phyloP scores from a whole-genome alignment of 2,113 vertebrate genomes.

The Prunella fulvescens region DNA sequence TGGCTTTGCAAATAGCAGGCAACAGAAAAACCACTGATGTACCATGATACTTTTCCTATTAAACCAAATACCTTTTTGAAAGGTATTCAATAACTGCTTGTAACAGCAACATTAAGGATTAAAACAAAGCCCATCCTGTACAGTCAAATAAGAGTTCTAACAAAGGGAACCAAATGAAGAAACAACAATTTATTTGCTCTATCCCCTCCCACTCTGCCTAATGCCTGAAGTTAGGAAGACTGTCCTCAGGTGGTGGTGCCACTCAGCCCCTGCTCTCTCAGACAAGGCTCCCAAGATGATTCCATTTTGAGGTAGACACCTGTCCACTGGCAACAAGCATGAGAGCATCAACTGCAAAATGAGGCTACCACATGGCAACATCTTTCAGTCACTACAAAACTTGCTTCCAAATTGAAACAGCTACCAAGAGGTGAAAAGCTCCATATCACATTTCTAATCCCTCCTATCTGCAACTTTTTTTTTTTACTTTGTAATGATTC shows the following conservation, averaged over 20 bases:
- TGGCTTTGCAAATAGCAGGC: background rate
- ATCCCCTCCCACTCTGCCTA: background rate
- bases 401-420: slow-evolving; percentile 16
- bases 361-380: background rate
- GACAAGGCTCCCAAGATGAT: background rate
- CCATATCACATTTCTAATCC: background rate
- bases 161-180: background rate
- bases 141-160: background rate
- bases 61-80: background rate
- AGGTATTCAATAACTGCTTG: background rate
- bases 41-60: background rate
- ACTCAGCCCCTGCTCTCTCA: background rate
- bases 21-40: background rate
- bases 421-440: slow-evolving; percentile 13
- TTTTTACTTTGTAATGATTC: background rate
- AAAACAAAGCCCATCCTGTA: background rate
- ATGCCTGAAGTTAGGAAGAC: background rate
- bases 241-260: background rate
- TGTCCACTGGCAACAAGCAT: background rate
- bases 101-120: background rate
- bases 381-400: slow-evolving; percentile 7
- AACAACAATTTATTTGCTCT: background rate
- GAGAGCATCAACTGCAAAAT: background rate
- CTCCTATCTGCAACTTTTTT: background rate
- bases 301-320: slow-evolving; percentile 13